These are phyloP conservation scores for Ptilodon capucinus DNA, from an alignment of 2,888 invertebrate genomes.

Conservation along the genomic window DNA sequence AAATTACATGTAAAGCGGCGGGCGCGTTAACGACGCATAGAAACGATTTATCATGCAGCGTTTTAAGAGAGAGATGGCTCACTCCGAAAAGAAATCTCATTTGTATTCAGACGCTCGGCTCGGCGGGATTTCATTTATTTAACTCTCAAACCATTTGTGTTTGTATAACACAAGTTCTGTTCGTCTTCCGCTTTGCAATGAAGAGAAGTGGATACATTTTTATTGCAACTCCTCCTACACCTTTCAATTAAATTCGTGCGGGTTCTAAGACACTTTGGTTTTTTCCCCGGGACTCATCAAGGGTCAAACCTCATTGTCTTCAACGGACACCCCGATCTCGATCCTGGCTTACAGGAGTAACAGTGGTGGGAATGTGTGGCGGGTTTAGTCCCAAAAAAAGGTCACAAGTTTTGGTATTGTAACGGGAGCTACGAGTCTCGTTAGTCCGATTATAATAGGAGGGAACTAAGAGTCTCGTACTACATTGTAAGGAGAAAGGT, in stretches of 20 bases:
- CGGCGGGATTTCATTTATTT: slow-evolving; percentile 65
- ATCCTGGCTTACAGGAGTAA: no score
- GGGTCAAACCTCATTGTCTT: no score
- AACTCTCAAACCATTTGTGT: slow-evolving; percentile 70
- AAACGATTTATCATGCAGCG: slow-evolving; percentile 71
- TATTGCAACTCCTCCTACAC: no score
- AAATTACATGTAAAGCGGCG: slow-evolving; percentile 69
- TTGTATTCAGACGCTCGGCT: slow-evolving; percentile 63
- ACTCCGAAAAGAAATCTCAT: slow-evolving; percentile 72
- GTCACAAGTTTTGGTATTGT: no score
- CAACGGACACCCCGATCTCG: no score
- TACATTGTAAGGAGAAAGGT: slow-evolving; percentile 47
- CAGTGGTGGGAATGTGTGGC: no score
- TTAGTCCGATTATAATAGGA: slow-evolving; percentile 68
- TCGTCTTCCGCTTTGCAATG: no score
- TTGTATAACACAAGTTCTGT: slow-evolving; percentile 70
- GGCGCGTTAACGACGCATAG: slow-evolving; percentile 71
- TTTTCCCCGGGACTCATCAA: no score
- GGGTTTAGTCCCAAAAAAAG: no score
- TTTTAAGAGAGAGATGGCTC: slow-evolving; percentile 72
- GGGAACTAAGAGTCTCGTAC: slow-evolving; percentile 57
- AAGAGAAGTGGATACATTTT: no score
- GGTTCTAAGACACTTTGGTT: no score
- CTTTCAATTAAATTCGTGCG: no score
- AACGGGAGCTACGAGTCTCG: slow-evolving; percentile 46